These are phyloP conservation scores for Pemphredon lugubris DNA, from an alignment of 2,888 invertebrate species.

Conservation along the genomic window DNA sequence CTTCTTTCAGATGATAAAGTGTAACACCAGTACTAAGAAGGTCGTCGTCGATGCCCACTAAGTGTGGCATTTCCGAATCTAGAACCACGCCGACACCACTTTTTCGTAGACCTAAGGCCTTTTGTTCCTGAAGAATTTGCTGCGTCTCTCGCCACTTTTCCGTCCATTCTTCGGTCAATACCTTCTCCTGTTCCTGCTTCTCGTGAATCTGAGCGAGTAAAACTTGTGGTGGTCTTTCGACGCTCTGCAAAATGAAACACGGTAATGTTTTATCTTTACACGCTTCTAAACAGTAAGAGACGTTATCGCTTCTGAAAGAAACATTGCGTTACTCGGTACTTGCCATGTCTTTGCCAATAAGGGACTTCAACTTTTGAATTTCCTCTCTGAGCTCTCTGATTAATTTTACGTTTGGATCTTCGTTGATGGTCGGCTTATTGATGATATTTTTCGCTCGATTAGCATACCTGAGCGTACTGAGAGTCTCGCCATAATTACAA, in stretches of 20 bases:
- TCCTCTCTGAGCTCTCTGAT: conserved; percentile 92
- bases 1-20: conserved; percentile 95
- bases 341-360: conserved; percentile 87
- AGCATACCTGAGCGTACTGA: conserved; percentile 93
- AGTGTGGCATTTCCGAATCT: conserved; percentile 95
- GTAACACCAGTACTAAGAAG: conserved; percentile 94
- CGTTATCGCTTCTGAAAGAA: no score
- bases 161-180: conserved; percentile 94
- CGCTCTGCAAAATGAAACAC: conserved; percentile 73
- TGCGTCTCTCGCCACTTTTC: conserved; percentile 97
- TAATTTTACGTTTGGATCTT: conserved; percentile 93
- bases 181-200: conserved; percentile 95
- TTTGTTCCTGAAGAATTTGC: conserved; percentile 93
- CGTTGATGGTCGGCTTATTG: conserved; percentile 95
- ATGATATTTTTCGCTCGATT: conserved; percentile 95
- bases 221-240: conserved; percentile 85
- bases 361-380: conserved; percentile 90
- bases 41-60: conserved; percentile 96
- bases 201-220: conserved; percentile 91
- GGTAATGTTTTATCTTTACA: conserved; percentile 3
- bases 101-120: conserved; percentile 92
- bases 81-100: conserved; percentile 94
- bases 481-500: conserved; percentile 93
- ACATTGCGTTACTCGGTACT: conserved; percentile 67
- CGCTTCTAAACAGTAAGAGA: no score